Evolutionary conservation across 2,113 vertebrate species (phyloP).

Genomic region (Festucalex cinctus): DNA sequence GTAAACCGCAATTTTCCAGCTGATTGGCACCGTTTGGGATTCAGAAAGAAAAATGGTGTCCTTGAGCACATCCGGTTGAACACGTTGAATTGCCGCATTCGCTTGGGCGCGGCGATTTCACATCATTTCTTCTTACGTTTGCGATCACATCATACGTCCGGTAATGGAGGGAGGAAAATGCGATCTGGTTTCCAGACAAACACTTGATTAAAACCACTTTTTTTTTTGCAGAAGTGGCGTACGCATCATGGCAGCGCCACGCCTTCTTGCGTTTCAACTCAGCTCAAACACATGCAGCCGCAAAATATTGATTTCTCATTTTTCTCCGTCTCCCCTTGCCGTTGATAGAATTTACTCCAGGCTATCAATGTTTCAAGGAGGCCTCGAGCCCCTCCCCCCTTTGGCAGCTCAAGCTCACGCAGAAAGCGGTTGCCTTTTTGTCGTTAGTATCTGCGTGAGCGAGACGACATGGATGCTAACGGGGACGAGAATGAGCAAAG

Average conservation of each 20-base stretch:
- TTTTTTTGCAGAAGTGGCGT: slow-evolving; percentile 51
- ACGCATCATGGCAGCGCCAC: slow-evolving; percentile 32
- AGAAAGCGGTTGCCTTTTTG: slow-evolving; percentile 15
- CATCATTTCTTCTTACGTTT: slow-evolving; percentile 46
- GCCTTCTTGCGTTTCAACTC: slow-evolving; percentile 79
- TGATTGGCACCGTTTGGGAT: slow-evolving; percentile 2
- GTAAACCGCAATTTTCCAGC: slow-evolving; percentile 12
- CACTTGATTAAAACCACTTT: slow-evolving; percentile 63
- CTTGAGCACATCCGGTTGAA: slow-evolving; percentile 9
- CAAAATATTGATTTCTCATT: slow-evolving; percentile 64
- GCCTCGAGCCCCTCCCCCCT: slow-evolving; percentile 24
- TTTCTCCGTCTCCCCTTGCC: slow-evolving; percentile 62
- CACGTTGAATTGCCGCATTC: slow-evolving; percentile 15
- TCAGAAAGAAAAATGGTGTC: slow-evolving; percentile 7
- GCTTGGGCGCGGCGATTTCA: slow-evolving; percentile 41
- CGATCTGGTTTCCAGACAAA: slow-evolving; percentile 63
- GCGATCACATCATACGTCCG: slow-evolving; percentile 42
- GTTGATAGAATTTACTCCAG: slow-evolving; percentile 62
- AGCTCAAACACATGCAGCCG: slow-evolving; percentile 76
- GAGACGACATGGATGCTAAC: slow-evolving; percentile 51
- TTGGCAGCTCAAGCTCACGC: slow-evolving; percentile 20
- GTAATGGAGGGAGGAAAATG: slow-evolving; percentile 60
- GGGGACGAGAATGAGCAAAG: slow-evolving; percentile 17
- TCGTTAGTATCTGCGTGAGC: slow-evolving; percentile 23
- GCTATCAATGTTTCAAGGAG: slow-evolving; percentile 59